These are phyloP conservation scores for Mareca penelope DNA, from an alignment of 2,797 vertebrate species.

Conservation along the genomic window DNA sequence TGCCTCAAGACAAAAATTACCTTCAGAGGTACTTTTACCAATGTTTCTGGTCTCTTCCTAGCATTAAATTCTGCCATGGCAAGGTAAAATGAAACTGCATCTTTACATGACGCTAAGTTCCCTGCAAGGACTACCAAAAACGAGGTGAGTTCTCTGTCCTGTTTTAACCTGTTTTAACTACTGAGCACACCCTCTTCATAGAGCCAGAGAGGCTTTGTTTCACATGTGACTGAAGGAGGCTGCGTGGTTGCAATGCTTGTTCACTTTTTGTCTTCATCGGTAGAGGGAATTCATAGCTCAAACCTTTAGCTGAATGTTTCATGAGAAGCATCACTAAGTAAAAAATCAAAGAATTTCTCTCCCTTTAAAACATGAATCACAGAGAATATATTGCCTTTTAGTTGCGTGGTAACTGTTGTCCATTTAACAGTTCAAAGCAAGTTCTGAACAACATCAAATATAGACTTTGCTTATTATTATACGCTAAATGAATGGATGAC, in stretches of 20 bases:
- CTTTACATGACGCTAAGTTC: neutral
- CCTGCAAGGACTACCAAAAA: neutral
- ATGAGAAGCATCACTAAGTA: neutral
- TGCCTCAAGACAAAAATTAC: neutral
- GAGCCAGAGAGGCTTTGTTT: neutral
- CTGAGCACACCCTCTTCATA: neutral
- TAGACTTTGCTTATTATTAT: neutral
- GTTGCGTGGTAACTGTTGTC: slow-evolving; percentile 19
- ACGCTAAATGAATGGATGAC: slow-evolving; percentile 37
- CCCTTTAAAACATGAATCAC: neutral
- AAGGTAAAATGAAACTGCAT: neutral
- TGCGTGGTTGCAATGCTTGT: neutral
- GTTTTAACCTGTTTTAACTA: neutral
- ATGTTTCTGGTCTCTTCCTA: neutral
- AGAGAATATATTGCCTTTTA: neutral
- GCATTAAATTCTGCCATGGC: neutral
- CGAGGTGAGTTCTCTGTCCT: neutral
- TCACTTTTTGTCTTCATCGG: neutral
- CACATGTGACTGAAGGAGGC: neutral
- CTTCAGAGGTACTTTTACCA: neutral
- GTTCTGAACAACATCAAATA: slow-evolving; percentile 3
- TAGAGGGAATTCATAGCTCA: neutral
- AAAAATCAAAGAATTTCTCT: neutral
- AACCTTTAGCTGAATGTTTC: neutral
- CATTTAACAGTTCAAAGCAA: slow-evolving; percentile 37